A percentile compares a stretch with the other conserved stretches of the same genome.
phyloP scores from a whole-genome alignment of 2,888 invertebrate genomes.

The Penaeus monodon region DNA sequence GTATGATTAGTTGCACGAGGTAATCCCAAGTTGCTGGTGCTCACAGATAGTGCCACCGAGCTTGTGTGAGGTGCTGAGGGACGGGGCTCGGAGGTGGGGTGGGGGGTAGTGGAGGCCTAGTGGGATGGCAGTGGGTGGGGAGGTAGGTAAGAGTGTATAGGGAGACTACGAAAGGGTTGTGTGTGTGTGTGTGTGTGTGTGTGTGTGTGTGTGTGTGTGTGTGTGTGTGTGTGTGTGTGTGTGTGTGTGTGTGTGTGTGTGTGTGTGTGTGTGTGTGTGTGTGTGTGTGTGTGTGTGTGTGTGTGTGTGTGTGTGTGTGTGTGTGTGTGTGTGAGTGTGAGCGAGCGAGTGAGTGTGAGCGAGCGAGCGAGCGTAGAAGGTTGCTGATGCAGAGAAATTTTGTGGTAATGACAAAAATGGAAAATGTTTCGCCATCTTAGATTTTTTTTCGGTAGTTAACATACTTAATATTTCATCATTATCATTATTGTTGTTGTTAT shows the following conservation, averaged over 20 bases:
- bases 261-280: background rate
- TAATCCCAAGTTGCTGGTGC: too few species aligned
- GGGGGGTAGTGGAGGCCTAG: background rate
- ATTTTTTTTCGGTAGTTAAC: too few species aligned
- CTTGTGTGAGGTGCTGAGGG: background rate
- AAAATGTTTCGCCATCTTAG: too few species aligned
- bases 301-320: constrained; percentile 8
- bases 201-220: background rate
- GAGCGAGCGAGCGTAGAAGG: background rate
- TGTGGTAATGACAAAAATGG: too few species aligned
- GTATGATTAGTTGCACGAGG: too few species aligned
- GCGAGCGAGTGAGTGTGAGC: background rate
- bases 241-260: constrained; percentile 16
- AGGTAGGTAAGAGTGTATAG: background rate
- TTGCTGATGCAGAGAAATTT: background rate
- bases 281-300: constrained; percentile 15
- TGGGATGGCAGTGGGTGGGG: background rate
- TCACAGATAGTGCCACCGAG: too few species aligned
- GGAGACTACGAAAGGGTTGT: background rate
- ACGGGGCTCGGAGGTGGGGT: background rate
- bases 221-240: background rate
- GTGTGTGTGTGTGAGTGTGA: constrained; percentile 6
- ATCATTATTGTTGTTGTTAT: too few species aligned
- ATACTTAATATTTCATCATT: too few species aligned
- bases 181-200: background rate